A percentile compares a stretch with the other conserved stretches of the same genome.
phyloP scores from a whole-genome alignment of 2,113 vertebrate species.

The Taxidea taxus region DNA sequence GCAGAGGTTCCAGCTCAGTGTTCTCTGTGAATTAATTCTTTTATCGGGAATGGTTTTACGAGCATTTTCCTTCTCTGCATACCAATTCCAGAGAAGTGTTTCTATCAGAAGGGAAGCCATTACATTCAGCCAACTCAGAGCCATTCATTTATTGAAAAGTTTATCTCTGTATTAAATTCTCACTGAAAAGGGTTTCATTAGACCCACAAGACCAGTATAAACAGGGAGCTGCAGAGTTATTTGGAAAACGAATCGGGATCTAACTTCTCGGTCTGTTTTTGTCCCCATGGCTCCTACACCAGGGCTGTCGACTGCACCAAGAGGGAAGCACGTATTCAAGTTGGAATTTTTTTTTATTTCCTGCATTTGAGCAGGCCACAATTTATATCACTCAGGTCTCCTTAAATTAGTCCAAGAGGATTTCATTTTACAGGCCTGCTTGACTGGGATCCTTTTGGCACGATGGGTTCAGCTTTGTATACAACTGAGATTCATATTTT shows the following conservation, averaged over 20 bases:
- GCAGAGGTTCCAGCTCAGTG: conserved; percentile 33
- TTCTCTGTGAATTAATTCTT: conserved; percentile 65
- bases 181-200: conserved; percentile 68
- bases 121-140: conserved; percentile 49
- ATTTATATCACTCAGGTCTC: conserved; percentile 85
- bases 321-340: conserved; percentile 68
- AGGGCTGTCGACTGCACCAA: conserved; percentile 2
- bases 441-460: conserved; percentile 85
- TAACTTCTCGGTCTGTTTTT: conserved; percentile 56
- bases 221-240: neutral
- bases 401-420: conserved; percentile 86
- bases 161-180: conserved; percentile 77
- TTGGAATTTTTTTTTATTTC: conserved; percentile 75
- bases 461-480: conserved; percentile 85
- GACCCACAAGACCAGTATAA: conserved; percentile 64
- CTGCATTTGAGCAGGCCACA: conserved; percentile 82
- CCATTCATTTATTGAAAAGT: conserved; percentile 72
- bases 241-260: conserved; percentile 44
- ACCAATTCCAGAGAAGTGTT: conserved; percentile 57
- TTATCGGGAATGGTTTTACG: conserved; percentile 47
- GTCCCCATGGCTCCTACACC: neutral
- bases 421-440: conserved; percentile 87
- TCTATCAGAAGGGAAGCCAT: conserved; percentile 42
- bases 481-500: conserved; percentile 87
- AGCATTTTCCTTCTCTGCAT: neutral